These are phyloP conservation scores for Shinisaurus crocodilurus DNA, from an alignment of 2,113 vertebrate genomes.

Conservation along the genomic window DNA sequence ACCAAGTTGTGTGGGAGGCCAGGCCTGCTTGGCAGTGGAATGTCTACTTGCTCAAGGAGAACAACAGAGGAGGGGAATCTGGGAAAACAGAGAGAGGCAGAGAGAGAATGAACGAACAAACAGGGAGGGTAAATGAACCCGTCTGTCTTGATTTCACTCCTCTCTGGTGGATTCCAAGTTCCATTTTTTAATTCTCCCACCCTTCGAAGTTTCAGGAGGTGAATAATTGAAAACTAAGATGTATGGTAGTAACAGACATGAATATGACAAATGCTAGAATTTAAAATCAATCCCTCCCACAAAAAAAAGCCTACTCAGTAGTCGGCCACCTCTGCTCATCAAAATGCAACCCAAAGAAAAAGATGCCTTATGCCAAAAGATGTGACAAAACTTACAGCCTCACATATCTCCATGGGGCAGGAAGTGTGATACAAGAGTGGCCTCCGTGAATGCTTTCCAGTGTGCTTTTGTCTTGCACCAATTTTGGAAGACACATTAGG, in stretches of 20 bases:
- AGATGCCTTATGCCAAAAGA: not conserved
- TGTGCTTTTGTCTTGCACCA: no score
- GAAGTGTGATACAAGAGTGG: not conserved
- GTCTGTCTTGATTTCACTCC: slow-evolving; percentile 33
- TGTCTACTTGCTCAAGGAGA: slow-evolving; percentile 5
- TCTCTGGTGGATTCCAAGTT: slow-evolving; percentile 5
- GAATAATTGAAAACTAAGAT: not conserved
- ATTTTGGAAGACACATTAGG: not conserved
- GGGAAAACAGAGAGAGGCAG: not conserved
- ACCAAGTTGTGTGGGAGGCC: slow-evolving; percentile 30
- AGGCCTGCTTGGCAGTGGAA: not conserved
- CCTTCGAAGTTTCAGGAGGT: not conserved
- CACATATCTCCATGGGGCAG: not conserved
- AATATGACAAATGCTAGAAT: not conserved
- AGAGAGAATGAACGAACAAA: not conserved
- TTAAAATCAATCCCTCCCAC: no score
- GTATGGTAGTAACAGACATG: not conserved
- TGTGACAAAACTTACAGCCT: not conserved
- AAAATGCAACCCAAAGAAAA: not conserved
- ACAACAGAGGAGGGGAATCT: not conserved
- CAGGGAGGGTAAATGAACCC: not conserved
- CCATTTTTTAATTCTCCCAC: not conserved
- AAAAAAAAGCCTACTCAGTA: accelerated
- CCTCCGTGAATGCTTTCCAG: not conserved
- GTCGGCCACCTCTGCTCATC: not conserved